Percentiles rank a stretch among this genome's conserved stretches.
phyloP scores from a whole-genome alignment of 2,888 invertebrate genomes.

The Eupithecia vulgata region DNA sequence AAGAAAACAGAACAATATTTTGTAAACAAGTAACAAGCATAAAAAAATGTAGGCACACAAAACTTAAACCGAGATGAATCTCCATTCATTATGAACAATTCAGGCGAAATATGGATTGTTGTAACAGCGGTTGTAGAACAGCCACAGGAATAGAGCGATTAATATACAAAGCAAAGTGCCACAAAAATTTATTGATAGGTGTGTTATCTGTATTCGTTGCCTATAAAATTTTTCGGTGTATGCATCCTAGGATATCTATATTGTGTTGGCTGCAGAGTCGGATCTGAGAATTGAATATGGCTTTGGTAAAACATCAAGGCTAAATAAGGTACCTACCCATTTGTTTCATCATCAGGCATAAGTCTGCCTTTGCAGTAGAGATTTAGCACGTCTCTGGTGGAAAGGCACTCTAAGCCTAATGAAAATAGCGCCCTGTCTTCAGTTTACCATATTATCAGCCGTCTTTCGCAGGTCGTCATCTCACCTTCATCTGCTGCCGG shows the following conservation, averaged over 20 bases:
- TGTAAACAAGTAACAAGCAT: not conserved
- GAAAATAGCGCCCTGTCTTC: not conserved
- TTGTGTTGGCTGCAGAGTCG: constrained; percentile 34
- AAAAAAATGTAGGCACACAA: not conserved
- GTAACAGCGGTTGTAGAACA: not conserved
- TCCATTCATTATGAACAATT: not conserved
- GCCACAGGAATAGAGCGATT: not conserved
- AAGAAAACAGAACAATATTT: not conserved
- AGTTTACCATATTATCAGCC: not conserved
- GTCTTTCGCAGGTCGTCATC: not conserved
- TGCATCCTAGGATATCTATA: constrained; percentile 49
- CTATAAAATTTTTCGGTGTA: constrained; percentile 57
- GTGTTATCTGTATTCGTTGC: constrained; percentile 51
- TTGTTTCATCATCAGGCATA: not conserved
- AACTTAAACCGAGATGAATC: not conserved
- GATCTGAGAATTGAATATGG: not conserved
- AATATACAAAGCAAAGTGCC: not conserved
- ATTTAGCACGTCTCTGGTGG: no score
- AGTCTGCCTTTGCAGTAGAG: not conserved
- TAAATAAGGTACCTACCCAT: not conserved
- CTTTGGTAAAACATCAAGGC: not conserved
- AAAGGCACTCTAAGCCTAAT: not conserved
- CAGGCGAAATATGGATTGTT: not conserved
- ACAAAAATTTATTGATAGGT: constrained; percentile 30
- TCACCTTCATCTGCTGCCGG: no score